Evolutionary conservation across 2,888 invertebrate genomes (phyloP), one percentile per base, ranked within the genome.

Genomic region (Pelosia muscerda): DNA sequence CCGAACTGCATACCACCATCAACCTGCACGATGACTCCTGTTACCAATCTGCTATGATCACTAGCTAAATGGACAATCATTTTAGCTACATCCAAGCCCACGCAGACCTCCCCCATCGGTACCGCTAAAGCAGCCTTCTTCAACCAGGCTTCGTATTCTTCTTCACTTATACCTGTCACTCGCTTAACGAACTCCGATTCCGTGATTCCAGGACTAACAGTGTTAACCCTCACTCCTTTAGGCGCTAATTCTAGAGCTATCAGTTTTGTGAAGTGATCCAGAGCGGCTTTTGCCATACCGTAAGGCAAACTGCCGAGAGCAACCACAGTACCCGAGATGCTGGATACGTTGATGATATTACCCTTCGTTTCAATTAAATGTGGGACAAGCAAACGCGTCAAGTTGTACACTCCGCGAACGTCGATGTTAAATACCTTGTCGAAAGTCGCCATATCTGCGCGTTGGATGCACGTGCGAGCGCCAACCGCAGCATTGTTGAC

Each of bases 21-120:
- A 5, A 87, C 80, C 2, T 73, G 78, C 3, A 85, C 67, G 13
- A 82, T 57, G 2, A 77, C 96, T 0, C 98, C 98, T 1, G 98
- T 99, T 38, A 97, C 97, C 85, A 97, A 97, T 71, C 97, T 97
- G n/a, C 97, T 96, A 73, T 96, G 95, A 63, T 97, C 96, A 66
- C 97, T 97, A 11, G 98, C 98, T 63, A 99, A 93, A 88, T 98
- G 98, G 6, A 96, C 96, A 71, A 99, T 98, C 2, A 97, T 96
- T 65, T 95, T 95, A 0, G 98, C 98, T 3, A 98, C 97, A 93
- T 98, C 98, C 5, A 95, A 95, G 0, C 76, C 76, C 19, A 42
- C 19, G 63, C 85, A 84, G 23, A 60, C 77, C 23, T 67, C 63
- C 0, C 82, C 75, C 82, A 86, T 75, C 0, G 86, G 86, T 11